Evolutionary conservation across 2,113 vertebrate species (phyloP), one percentile per base, ranked within the genome.

Genomic region (Rhinopithecus roxellana): DNA sequence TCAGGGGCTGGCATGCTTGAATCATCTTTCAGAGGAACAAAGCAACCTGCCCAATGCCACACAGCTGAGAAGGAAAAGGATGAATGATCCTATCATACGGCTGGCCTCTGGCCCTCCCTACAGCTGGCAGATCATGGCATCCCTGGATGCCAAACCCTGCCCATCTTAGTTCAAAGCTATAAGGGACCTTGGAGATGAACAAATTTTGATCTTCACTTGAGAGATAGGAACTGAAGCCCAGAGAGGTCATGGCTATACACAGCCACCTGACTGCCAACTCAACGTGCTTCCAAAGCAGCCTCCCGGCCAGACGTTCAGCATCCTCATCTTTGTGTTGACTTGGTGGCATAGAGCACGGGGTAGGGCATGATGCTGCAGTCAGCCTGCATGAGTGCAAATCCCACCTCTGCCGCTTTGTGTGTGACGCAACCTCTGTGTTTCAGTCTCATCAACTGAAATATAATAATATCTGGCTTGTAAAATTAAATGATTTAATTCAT

Each of bases 311-410:
- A 8, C 9, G 32, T 79, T 70, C 35, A 57, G 13, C 14, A 2
- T 27, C 14, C 40, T 32, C 8, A 1, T 5, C 64, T 16, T 45
- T 22, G 14, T 1, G 0, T 8, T 5, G 38, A 27, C 12, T 5
- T 25, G 27, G 59, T 72, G 57, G 4, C 10, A 69, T 18, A 61
- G 50, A 6, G 25, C 5, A 4, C 6, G 12, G 32, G 59, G 43
- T 8, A 59, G 61, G 43, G 43, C 27, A n/a, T 1, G 32, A 17
- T 12, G n/a, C 35, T 45, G 20, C 30, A 55, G 52, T 38, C 61
- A 9, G 52, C 35, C 48, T 59, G 59, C 12, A 2, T 23, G 64
- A 17, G n/a, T 6, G 4, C 32, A 17, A 8, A 3, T 40, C 79
- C 17, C 12, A 35, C 38, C 18, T 16, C 38, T 3, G 2, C 52